Evolutionary conservation across 1,140 invertebrate species (phyloP), one percentile per base, ranked within the genome.

Genomic region (Stegodyphus mimosarum): DNA sequence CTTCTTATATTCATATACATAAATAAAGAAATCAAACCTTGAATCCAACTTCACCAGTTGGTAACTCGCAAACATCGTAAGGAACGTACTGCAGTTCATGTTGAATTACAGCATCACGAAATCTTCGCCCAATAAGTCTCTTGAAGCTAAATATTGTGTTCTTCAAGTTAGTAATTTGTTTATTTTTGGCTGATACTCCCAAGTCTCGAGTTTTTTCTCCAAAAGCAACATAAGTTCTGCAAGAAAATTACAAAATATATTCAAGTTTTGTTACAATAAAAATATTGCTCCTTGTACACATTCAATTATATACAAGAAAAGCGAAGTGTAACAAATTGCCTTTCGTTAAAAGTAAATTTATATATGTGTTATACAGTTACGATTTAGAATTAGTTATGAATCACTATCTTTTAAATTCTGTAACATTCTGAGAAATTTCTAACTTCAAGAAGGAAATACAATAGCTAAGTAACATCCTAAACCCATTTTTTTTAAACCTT

Each of bases 111-210:
- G 96, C 95, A 92, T 99, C 98, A 88, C 94, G 93, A 76, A 69
- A 90, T n/a, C 88, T 88, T 79, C 92, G 88, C 66, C 97, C 98
- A 87, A 99, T 90, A 50, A 99, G 91, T 89, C 96, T 93, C 91
- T 99, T 99, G 89, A 99, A 98, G 74, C 95, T 95, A 92, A 94
- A 94, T 75, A 99, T 93, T 80, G 98, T 99, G 90, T 99, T 99
- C 90, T 97, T 98, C 92, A 98, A 94, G 90, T 99, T 99, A 87
- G 97, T 99, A 13, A 98, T 94, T 91, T 95, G 94, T 90, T 99
- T 97, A 90, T 98, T 98, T 90, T 98, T 99, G 50, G 98, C 98
- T 67, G 97, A 96, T 18, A 98, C 96, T 63, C 98, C 98, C 89
- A 99, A 93, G 88, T 96, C 95, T 88, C 98, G 94, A 88, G 95